phyloP scores from a whole-genome alignment of 1,140 invertebrate species.

The Cyphomyrmex costatus region DNA sequence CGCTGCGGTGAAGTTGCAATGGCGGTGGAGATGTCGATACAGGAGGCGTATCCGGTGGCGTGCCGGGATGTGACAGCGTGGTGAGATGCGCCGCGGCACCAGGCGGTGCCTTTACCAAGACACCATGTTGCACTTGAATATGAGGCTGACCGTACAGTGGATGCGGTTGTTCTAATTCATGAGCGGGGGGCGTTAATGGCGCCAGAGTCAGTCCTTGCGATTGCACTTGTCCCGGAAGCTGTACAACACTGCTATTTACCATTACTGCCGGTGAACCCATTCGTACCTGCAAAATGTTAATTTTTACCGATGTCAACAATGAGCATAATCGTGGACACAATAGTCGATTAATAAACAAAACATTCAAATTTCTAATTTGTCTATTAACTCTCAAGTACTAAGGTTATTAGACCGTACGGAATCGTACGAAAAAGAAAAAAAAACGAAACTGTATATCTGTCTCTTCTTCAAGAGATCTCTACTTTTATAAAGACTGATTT shows the following conservation, averaged over 20 bases:
- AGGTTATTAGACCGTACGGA: too few relatives aligned
- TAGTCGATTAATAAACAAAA: background rate
- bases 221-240: constrained; percentile 78
- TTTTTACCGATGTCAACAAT: background rate
- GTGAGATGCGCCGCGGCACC: constrained; percentile 81
- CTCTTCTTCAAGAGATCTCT: too few relatives aligned
- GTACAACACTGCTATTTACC: constrained; percentile 82
- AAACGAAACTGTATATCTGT: too few relatives aligned
- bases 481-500: too few relatives aligned
- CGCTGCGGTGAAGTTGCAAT: constrained; percentile 85
- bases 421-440: too few relatives aligned
- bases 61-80: constrained; percentile 88
- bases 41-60: constrained; percentile 93
- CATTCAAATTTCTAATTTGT: background rate
- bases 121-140: constrained; percentile 82
- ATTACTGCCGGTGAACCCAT: constrained; percentile 82
- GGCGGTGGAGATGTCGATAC: constrained; percentile 87
- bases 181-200: constrained; percentile 88
- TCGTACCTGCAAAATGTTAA: constrained; percentile 76
- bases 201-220: constrained; percentile 83
- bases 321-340: background rate
- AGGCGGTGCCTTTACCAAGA: constrained; percentile 82
- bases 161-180: constrained; percentile 87
- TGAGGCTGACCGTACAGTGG: constrained; percentile 83
- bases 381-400: background rate